Conservation (phyloP, 2,797 vertebrate species). For the Takifugu rubripes region DNA sequence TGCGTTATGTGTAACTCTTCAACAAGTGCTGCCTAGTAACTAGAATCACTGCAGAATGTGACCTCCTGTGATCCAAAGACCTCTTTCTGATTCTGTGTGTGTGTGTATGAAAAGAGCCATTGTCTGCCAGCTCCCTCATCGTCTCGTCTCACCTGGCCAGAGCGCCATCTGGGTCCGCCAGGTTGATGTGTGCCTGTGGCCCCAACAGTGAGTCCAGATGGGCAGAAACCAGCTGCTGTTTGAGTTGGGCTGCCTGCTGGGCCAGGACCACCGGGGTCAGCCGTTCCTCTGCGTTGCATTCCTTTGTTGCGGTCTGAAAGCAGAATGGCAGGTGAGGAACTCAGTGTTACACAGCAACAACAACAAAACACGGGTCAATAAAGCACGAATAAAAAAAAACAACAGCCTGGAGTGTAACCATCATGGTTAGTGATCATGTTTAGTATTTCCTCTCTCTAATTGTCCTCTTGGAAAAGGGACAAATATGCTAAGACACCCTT, state of each 20-base stretch:
- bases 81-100: no score
- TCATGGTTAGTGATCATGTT: no score
- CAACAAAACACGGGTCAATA: no score
- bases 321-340: constrained; percentile 2
- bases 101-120: no score
- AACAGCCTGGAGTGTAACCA: no score
- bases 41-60: no score
- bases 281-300: constrained; percentile 84
- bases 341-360: not conserved
- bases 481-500: not conserved
- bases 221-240: constrained; percentile 89
- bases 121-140: not conserved
- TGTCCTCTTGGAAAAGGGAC: not conserved
- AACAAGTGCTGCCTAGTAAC: no score
- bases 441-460: no score
- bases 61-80: no score
- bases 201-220: constrained; percentile 86
- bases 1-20: no score
- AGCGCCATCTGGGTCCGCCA: constrained; percentile 89
- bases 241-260: constrained; percentile 87
- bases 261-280: constrained; percentile 87
- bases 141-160: constrained; percentile 82
- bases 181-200: constrained; percentile 86
- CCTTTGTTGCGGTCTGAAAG: constrained; percentile 80
- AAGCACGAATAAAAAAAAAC: no score